Percentiles rank a stretch among this genome's conserved stretches.
Evolutionary conservation across 2,888 invertebrate species (phyloP).

Genomic region (Horisme vitalbata): DNA sequence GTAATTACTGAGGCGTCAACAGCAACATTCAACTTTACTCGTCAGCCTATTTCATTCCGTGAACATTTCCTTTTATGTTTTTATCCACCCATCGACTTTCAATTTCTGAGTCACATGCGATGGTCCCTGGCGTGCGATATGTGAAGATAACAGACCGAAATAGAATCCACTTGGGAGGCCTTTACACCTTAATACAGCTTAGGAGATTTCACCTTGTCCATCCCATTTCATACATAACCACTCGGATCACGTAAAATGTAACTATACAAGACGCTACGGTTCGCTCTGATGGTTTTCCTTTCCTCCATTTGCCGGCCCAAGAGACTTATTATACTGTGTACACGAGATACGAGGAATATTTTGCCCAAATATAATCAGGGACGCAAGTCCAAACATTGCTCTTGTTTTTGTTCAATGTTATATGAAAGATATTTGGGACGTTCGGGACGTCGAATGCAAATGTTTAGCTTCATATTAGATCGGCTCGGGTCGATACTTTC

Average conservation of each 20-base stretch:
- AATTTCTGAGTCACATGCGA: conserved; percentile 59
- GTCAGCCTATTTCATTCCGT: conserved; percentile 38
- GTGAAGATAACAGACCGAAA: conserved; percentile 60
- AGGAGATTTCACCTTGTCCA: conserved; percentile 76
- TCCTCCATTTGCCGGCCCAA: conserved; percentile 74
- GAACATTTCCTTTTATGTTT: conserved; percentile 53
- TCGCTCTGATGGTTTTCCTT: conserved; percentile 67
- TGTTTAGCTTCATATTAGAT: conserved; percentile 72
- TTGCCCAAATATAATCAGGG: conserved; percentile 81
- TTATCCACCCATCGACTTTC: conserved; percentile 59
- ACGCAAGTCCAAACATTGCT: conserved; percentile 72
- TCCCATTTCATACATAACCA: conserved; percentile 61
- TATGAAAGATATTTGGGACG: conserved; percentile 52
- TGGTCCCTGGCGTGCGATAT: conserved; percentile 56
- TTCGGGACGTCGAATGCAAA: conserved; percentile 60
- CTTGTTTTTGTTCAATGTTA: conserved; percentile 71
- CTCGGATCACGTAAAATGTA: conserved; percentile 72
- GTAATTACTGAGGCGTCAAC: conserved; percentile 22
- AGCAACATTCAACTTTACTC: conserved; percentile 21
- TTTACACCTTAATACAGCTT: conserved; percentile 74
- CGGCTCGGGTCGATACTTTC: conserved; percentile 50
- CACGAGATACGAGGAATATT: conserved; percentile 72
- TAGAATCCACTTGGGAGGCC: conserved; percentile 62
- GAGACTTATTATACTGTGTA: conserved; percentile 81
- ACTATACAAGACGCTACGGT: conserved; percentile 51